Conservation (phyloP, 2,888 invertebrate species). For the Netelia fuscicornis region DNA sequence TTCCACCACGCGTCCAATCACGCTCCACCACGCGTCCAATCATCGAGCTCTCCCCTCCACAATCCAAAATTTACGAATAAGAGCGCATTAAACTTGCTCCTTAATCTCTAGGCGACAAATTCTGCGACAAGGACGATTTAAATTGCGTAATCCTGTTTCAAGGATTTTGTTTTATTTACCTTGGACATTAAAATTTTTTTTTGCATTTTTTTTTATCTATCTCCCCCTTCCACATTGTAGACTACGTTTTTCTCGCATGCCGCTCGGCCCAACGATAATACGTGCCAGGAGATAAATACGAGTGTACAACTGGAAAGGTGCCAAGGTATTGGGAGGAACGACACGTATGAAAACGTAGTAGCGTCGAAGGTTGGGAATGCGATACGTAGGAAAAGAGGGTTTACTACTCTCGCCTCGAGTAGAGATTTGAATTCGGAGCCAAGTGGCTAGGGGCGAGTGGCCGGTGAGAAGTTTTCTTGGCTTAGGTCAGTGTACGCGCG, state of each 20-base stretch:
- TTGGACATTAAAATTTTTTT: too few relatives aligned
- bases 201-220: too few relatives aligned
- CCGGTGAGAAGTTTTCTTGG: constrained; percentile 2
- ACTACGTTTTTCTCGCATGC: background rate
- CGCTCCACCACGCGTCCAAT: too few relatives aligned
- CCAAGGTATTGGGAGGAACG: constrained; percentile 42
- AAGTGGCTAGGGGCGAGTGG: constrained; percentile 19
- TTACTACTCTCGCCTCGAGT: constrained; percentile 11
- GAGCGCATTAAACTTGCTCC: background rate
- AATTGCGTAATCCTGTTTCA: background rate
- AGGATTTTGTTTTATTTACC: too few relatives aligned
- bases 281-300: constrained; percentile 3
- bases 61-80: constrained; percentile 12
- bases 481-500: constrained; percentile 62
- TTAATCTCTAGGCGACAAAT: background rate
- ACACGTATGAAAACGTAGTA: background rate
- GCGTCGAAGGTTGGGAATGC: background rate
- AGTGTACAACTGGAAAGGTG: constrained; percentile 32
- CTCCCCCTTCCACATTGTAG: too few relatives aligned
- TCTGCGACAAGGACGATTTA: background rate
- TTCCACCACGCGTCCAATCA: too few relatives aligned
- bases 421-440: constrained; percentile 46
- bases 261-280: constrained; percentile 22
- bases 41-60: background rate
- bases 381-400: constrained; percentile 12